phyloP scores from a whole-genome alignment of 2,113 vertebrate species.

The Cyprinus carpio region DNA sequence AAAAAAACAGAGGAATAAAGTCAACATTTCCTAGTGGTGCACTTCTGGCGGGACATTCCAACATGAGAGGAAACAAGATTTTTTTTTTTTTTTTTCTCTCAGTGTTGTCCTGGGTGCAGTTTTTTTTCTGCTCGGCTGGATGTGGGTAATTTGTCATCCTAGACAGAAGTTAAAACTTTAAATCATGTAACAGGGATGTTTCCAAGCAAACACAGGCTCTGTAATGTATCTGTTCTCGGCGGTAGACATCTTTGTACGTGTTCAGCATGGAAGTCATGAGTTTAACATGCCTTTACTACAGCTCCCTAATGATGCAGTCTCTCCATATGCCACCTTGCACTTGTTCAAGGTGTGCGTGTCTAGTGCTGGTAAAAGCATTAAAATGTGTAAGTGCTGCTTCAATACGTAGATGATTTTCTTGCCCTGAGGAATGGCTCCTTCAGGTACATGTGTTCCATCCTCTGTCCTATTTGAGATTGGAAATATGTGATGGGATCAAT shows the following conservation, averaged over 20 bases:
- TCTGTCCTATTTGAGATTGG: neutral
- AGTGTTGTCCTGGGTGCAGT: constrained; percentile 12
- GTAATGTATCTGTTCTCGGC: neutral
- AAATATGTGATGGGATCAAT: no score
- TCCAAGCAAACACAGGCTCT: neutral
- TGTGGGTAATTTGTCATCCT: constrained; percentile 21
- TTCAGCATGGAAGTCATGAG: constrained; percentile 13
- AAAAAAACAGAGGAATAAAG: constrained; percentile 24
- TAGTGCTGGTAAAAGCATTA: neutral
- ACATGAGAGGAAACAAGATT: neutral
- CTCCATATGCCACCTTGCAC: constrained; percentile 15
- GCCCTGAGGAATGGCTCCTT: neutral
- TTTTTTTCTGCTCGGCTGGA: constrained; percentile 10
- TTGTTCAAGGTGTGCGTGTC: neutral
- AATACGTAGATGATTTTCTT: neutral
- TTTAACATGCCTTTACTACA: constrained; percentile 26
- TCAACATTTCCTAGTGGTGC: constrained; percentile 19
- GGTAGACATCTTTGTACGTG: neutral
- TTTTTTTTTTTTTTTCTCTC: neutral
- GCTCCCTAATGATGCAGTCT: neutral
- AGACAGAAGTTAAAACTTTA: constrained; percentile 28
- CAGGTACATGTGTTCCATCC: neutral
- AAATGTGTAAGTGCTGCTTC: neutral
- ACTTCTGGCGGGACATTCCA: constrained; percentile 16
- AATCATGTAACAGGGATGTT: constrained; percentile 1